Evolutionary conservation across 2,113 vertebrate species (phyloP), one percentile per base, ranked within the genome.

Genomic region (Caloenas nicobarica): DNA sequence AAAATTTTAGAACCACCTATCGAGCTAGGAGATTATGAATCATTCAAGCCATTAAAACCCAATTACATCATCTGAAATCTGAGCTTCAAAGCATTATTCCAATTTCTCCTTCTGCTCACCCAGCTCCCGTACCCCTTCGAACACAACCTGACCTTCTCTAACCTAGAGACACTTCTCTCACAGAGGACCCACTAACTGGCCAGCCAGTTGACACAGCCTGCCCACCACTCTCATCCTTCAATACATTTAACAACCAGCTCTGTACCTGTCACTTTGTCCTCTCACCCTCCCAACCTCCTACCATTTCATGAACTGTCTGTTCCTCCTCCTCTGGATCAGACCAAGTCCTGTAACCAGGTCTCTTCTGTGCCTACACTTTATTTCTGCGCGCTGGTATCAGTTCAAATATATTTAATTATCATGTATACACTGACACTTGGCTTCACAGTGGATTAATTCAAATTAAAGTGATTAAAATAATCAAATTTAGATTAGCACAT

Each of bases 401-500:
- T 71, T 71, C 65, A 81, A 42, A 86, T 74, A n/a, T 9, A 22
- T 74, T 89, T 92, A 81, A 89, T 93, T 87, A 92, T n/a, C 83
- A 76, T 69, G 69, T 87, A 53, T 56, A 79, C 46, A 74, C 81
- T 84, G 81, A 89, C 91, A 91, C 29, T 81, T 79, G 72, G 66
- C 84, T 95, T 97, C 94, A 95, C 0, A 5, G 91, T 84, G 86
- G 73, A 95, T 95, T 93, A 95, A 84, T 86, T 91, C 76, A 92
- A 95, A 91, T 79, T 93, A 78, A 92, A 92, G 83, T 53, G 56
- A 91, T 92, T 95, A 81, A 93, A 92, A 84, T 92, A 91, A 93
- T 95, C 77, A 69, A 86, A 95, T 89, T 92, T 69, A 93, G 86
- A 95, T 95, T 81, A 96, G 84, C 65, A 95, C 93, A 95, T 85